These are phyloP conservation scores for Podotricha telesiphe DNA, from an alignment of 2,888 invertebrate species.

Conservation along the genomic window DNA sequence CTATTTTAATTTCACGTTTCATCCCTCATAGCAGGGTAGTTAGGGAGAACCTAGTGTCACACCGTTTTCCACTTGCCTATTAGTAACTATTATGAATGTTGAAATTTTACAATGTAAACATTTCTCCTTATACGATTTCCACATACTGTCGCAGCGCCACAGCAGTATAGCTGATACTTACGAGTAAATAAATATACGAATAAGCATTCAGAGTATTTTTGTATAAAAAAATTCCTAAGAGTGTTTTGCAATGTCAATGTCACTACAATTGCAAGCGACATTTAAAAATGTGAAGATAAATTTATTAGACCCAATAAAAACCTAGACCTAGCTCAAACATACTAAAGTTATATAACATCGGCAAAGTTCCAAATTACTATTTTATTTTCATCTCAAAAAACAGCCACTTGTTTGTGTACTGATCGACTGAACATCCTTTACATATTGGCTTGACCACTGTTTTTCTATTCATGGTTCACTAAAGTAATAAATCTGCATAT, in stretches of 20 bases:
- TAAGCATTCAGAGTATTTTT: background rate
- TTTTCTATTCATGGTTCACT: too few species aligned
- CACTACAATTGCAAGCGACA: constrained; percentile 3
- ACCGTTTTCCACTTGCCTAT: too few species aligned
- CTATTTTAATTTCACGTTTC: too few species aligned
- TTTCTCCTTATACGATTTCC: too few species aligned
- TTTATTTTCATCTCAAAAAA: constrained; percentile 29
- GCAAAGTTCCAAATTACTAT: constrained; percentile 34
- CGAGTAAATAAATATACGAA: background rate
- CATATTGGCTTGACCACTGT: too few species aligned
- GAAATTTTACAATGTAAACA: too few species aligned
- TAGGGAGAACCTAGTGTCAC: too few species aligned
- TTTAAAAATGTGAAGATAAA: constrained; percentile 17
- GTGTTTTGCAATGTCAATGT: constrained; percentile 1
- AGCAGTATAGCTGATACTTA: background rate
- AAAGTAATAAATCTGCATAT: too few species aligned
- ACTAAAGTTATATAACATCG: constrained; percentile 18
- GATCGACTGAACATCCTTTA: constrained; percentile 1
- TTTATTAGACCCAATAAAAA: constrained; percentile 30
- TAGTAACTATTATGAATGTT: too few species aligned
- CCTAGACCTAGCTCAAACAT: constrained; percentile 33
- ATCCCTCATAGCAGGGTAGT: too few species aligned
- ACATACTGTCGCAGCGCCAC: background rate
- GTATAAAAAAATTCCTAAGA: background rate
- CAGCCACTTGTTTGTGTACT: background rate